Evolutionary conservation across 2,797 vertebrate genomes (phyloP), one percentile per base, ranked within the genome.

Genomic region (Balearica regulorum): DNA sequence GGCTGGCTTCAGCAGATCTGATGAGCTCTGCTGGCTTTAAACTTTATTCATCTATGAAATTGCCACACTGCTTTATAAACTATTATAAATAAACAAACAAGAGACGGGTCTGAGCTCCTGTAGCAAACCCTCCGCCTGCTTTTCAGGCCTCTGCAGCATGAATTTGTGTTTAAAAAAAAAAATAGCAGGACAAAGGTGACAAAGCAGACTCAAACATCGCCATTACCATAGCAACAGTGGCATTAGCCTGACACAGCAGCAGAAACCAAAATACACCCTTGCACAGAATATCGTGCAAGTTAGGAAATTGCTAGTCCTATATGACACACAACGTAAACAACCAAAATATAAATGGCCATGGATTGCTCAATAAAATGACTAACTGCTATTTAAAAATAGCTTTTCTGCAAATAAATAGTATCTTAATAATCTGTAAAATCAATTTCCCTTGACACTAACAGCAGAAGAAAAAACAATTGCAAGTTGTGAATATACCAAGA

Each of bases 201-300:
- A 95, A 98, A 97, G 95, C 96, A 96, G 86, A 96, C 95, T 98
- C 97, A 97, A 97, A 97, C 96, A 97, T 97, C 68, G 24, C 96
- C 86, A 97, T 98, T 93, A 60, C 98, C 97, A 98, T 98, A 94
- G 97, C 97, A 98, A 98, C 98, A 90, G 86, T 94, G 96, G 97
- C 97, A 97, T 87, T 94, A 94, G 96, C 94, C 95, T 98, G 97
- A 98, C 97, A 98, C 95, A 98, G 95, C 92, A 93, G 91, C 96
- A 93, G 93, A 95, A 94, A 94, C 96, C 96, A 96, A 98, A 98
- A 97, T 93, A 97, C 17, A 96, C 65, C 91, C 82, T 95, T 88
- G 35, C 94, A 97, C 72, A 94, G 97, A 95, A 97, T 90, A 88
- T 92, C 48, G n/a, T 86, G 64, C 84, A 96, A 97, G 94, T 98